Percentiles rank a stretch among this genome's conserved stretches.
Conservation (phyloP, 2,113 vertebrate species). For the Willisornis vidua region DNA sequence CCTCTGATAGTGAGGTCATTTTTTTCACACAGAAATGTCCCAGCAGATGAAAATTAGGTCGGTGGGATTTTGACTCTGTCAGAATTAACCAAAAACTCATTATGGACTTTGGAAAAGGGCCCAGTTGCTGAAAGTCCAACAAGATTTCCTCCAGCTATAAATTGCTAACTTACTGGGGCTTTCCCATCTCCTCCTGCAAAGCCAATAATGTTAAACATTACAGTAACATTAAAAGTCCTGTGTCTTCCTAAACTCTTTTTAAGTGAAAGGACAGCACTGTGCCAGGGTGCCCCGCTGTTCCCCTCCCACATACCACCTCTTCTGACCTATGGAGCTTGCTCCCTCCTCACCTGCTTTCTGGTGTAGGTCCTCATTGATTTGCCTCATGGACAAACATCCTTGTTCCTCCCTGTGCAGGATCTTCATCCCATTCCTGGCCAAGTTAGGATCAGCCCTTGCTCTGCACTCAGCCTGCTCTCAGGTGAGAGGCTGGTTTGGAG, state of each 20-base stretch:
- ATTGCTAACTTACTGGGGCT: background rate
- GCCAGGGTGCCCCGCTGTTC: background rate
- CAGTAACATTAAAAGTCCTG: background rate
- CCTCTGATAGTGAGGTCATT: constrained; percentile 32
- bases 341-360: background rate
- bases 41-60: background rate
- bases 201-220: background rate
- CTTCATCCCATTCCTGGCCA: background rate
- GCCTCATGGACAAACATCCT: background rate
- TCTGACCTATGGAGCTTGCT: background rate
- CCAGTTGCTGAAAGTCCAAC: constrained; percentile 19
- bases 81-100: constrained; percentile 19
- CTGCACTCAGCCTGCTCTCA: rapidly evolving
- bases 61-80: constrained; percentile 25
- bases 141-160: constrained; percentile 23
- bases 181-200: background rate
- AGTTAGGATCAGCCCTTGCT: background rate
- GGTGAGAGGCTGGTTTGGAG: background rate
- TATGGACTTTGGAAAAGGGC: constrained; percentile 36
- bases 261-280: background rate
- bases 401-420: background rate
- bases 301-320: background rate
- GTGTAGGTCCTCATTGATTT: background rate
- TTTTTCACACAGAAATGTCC: constrained; percentile 55
- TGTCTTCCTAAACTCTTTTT: background rate